These are phyloP conservation scores for Mycogona germanica DNA, from an alignment of 2,888 invertebrate species.

Conservation along the genomic window DNA sequence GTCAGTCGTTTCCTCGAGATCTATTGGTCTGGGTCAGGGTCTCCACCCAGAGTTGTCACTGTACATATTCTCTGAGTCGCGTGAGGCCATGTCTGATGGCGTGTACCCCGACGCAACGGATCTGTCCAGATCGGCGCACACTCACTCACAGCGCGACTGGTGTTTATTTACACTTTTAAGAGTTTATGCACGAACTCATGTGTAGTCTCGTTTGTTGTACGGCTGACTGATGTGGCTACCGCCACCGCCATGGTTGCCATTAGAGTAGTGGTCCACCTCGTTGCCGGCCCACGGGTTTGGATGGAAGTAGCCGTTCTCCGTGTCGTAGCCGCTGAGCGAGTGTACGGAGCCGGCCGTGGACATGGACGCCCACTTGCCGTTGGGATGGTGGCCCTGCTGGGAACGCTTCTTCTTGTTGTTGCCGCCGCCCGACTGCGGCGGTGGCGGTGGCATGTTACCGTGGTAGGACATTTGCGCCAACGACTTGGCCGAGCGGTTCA, in stretches of 20 bases:
- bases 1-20: too few species aligned
- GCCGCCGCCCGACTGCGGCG: background rate
- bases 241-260: too few species aligned
- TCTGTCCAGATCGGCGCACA: too few species aligned
- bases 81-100: too few species aligned
- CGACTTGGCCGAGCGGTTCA: slow-evolving; percentile 15
- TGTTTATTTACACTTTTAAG: too few species aligned
- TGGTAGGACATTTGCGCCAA: slow-evolving; percentile 15
- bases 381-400: too few species aligned
- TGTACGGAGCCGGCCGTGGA: slow-evolving; percentile 18
- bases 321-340: slow-evolving; percentile 53
- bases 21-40: too few species aligned
- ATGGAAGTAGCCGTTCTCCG: slow-evolving; percentile 46
- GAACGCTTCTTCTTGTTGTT: slow-evolving; percentile 20
- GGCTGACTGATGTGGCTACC: slow-evolving; percentile 40
- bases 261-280: slow-evolving; percentile 92
- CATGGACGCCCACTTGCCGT: slow-evolving; percentile 12
- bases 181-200: too few species aligned
- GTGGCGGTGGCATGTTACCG: background rate
- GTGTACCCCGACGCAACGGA: too few species aligned
- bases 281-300: slow-evolving; percentile 68
- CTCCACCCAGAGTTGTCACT: too few species aligned
- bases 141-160: background rate
- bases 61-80: too few species aligned
- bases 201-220: slow-evolving; percentile 14